Evolutionary conservation across 2,888 invertebrate species (phyloP), one percentile per base, ranked within the genome.

Genomic region (Polyommatus icarus): DNA sequence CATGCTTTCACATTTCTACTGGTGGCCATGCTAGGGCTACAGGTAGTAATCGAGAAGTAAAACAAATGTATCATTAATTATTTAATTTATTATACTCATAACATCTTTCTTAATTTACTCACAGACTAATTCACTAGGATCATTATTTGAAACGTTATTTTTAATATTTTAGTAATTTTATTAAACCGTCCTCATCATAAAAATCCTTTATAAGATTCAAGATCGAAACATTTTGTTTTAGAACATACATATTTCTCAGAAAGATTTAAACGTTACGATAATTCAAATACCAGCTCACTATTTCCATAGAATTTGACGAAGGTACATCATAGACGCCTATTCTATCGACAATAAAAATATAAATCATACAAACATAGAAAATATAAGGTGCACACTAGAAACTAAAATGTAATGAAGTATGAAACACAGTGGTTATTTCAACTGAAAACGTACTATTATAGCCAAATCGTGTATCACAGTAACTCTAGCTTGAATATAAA

Each of bases 381-480:
- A 67, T 29, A 67, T 67, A 72, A 54, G 10, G 72, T 72, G 72
- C 72, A 40, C 36, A 24, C 1, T 24, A 40, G 40, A 46, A 40
- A 72, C n/a, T 72, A 46, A 46, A 73, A 73, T 46, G 20, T 73
- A 73, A 73, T 73, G 72, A 73, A 73, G 10, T 73, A 73, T 20
- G 24, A 50, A 75, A 67, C 15, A 10, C 12, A 61, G 29, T 32
- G 15, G 6, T 32, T 67, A 18, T 15, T 29, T 67, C 29, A 67
- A 67, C 87, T 86, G 87, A 91, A 89, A 90, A 90, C 87, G 87
- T 86, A 89, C 83, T 88, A 67, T 90, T 90, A 88, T 90, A 90
- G 93, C 90, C 93, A 91, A 84, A 89, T 89, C 89, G 88, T 91
- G 92, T 93, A 93, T 94, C 93, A 93, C 93, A 94, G 93, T 90